Evolutionary conservation across 2,797 vertebrate genomes (phyloP), one percentile per base, ranked within the genome.

Genomic region (Euphonia xanthogaster): DNA sequence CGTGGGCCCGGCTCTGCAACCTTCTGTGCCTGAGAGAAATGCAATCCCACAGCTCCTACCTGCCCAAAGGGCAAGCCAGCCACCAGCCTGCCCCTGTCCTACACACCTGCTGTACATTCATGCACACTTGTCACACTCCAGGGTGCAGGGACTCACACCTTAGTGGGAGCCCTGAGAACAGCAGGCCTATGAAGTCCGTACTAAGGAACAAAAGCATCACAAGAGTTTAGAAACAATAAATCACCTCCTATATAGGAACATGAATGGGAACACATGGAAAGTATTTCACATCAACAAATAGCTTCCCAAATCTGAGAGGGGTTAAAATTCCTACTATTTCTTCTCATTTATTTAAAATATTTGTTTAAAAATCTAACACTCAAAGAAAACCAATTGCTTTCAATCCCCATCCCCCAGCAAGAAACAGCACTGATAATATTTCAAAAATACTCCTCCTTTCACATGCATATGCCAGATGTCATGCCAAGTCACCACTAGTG

Each of bases 131-230:
- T 47, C 62, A 31, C 28, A 9, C 47, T n/a, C 14, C 12, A 40
- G 27, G n/a, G 14, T 15, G 9, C 48, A 53, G 45, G 33, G 72
- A 68, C 54, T 16, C 45, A n/a, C 21, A 19, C 21, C 50, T 55
- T 2, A 7, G 18, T n/a, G n/a, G 50, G 89, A 78, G 60, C 14
- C 24, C 30, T 53, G 35, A 9, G 19, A 45, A 60, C 21, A 67
- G 8, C 17, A 63, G 3, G 24, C 23, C 30, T 23, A 7, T 0
- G 0, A 83, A 88, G 47, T 33, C 42, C 12, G 0, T 47, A 37
- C 16, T 40, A 22, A 80, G 13, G 11, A 89, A 58, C 12, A 75
- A 80, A 72, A 71, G 42, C 18, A 67, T 6, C 33, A 63, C 10
- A 3, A 17, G 45, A 63, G 16, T 47, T 90, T 17, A 74, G 24